A percentile compares a stretch with the other conserved stretches of the same genome.
Conservation (phyloP, 2,797 vertebrate genomes). For the Enteromius fasciolatus region DNA sequence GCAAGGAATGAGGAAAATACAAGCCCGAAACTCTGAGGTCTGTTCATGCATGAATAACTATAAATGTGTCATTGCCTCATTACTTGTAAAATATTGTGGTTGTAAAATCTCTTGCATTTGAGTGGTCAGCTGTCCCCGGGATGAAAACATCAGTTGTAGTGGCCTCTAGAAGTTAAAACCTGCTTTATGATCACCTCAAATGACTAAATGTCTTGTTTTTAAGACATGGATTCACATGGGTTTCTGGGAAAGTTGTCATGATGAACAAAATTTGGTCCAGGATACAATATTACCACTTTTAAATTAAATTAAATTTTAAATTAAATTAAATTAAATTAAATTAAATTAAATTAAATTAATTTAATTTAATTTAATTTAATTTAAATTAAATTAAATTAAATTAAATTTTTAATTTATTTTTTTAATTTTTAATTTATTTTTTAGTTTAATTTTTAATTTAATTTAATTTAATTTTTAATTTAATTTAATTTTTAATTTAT, state of each 20-base stretch:
- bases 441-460: too few species aligned
- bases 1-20: constrained; percentile 17
- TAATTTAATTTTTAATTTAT: too few species aligned
- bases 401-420: too few species aligned
- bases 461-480: too few species aligned
- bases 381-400: too few species aligned
- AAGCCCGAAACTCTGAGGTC: neutral
- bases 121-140: neutral
- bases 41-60: neutral
- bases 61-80: neutral
- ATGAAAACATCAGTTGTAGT: neutral
- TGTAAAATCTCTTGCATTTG: neutral
- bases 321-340: too few species aligned
- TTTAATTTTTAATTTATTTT: too few species aligned
- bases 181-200: neutral
- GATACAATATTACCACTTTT: neutral
- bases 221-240: too few species aligned
- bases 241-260: neutral
- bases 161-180: neutral
- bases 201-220: neutral
- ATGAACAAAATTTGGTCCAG: neutral
- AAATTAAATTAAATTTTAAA: too few species aligned
- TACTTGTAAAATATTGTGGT: neutral
- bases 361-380: too few species aligned
- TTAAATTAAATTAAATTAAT: too few species aligned